phyloP scores from a whole-genome alignment of 2,888 invertebrate species.

The Eupeodes luniger region DNA sequence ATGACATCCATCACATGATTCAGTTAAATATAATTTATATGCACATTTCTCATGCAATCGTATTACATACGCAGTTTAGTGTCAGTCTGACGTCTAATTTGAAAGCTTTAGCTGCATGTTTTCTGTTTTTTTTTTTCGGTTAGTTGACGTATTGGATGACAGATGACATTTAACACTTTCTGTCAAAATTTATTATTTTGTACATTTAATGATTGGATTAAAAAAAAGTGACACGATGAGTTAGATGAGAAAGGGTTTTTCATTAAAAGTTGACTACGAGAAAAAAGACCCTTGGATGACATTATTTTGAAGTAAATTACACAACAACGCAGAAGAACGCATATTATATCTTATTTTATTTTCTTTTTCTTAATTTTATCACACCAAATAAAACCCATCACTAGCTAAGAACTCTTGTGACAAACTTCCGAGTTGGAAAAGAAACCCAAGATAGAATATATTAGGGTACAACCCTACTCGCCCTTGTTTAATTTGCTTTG shows the following conservation, averaged over 20 bases:
- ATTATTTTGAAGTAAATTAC: conserved; percentile 31
- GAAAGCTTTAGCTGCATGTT: background rate
- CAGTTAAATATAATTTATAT: conserved; percentile 22
- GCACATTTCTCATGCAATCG: conserved; percentile 13
- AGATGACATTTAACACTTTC: conserved; percentile 26
- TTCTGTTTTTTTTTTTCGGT: background rate
- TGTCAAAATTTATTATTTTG: conserved; percentile 30
- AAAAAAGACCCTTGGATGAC: conserved; percentile 13
- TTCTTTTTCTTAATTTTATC: conserved; percentile 24
- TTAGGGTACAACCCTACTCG: background rate
- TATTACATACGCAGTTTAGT: background rate
- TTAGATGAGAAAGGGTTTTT: background rate
- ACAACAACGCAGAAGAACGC: conserved; percentile 1
- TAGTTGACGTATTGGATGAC: conserved; percentile 4
- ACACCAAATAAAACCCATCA: background rate
- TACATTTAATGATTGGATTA: conserved; percentile 21
- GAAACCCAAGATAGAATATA: conserved; percentile 4
- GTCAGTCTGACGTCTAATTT: conserved; percentile 20
- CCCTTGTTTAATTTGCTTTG: background rate
- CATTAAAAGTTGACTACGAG: background rate
- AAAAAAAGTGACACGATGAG: background rate
- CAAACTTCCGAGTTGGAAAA: background rate
- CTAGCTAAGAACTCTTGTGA: background rate
- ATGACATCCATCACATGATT: conserved; percentile 7
- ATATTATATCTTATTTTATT: background rate